A percentile compares a stretch with the other conserved stretches of the same genome.
Evolutionary conservation across 2,113 vertebrate genomes (phyloP).

Genomic region (Irena cyanogastra): DNA sequence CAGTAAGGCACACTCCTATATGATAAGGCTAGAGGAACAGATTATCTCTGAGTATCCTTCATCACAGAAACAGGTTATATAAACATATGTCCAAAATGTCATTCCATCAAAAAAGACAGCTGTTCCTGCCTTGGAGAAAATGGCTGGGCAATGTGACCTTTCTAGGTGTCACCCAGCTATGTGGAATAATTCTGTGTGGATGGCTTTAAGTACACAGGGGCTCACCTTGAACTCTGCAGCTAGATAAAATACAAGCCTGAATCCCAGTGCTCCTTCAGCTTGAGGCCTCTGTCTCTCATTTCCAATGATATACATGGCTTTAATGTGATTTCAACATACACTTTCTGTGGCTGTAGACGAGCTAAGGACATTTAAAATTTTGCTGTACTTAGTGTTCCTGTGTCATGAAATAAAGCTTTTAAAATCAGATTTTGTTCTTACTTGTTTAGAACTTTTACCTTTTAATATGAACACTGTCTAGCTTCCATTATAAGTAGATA

Average conservation of each 20-base stretch:
- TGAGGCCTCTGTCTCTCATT: neutral
- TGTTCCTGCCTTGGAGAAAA: slow-evolving; percentile 8
- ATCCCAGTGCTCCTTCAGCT: neutral
- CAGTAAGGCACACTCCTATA: neutral
- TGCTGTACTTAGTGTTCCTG: neutral
- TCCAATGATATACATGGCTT: neutral
- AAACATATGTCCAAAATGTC: neutral
- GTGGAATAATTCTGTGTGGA: neutral
- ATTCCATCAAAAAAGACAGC: neutral
- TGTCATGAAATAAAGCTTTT: neutral
- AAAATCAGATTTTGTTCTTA: neutral
- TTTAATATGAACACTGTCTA: neutral
- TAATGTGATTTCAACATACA: neutral
- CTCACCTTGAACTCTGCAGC: neutral
- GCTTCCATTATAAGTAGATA: neutral
- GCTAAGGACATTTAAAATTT: neutral
- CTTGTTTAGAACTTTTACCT: neutral
- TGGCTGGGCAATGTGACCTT: neutral
- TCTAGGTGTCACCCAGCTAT: neutral
- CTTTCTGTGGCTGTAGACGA: neutral
- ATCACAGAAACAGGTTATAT: neutral
- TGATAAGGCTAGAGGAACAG: neutral
- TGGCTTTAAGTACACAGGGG: neutral
- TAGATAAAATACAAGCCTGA: neutral
- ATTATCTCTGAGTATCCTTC: neutral